Percentiles rank a stretch among this genome's conserved stretches.
Evolutionary conservation across 2,113 vertebrate species (phyloP).

Genomic region (Cyprinodon brontotheroides): DNA sequence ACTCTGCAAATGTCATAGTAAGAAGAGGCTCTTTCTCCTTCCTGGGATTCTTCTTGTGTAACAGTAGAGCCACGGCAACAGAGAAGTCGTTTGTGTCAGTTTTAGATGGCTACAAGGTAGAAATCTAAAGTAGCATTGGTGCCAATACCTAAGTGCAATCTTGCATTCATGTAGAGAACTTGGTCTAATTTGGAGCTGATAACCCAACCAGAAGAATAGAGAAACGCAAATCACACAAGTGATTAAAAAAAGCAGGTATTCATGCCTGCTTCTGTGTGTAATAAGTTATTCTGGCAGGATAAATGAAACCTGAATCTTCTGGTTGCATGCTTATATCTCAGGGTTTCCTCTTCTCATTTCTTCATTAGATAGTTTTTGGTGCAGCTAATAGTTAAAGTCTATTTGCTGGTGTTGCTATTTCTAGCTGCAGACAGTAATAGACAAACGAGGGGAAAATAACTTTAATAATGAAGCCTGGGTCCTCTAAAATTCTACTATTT

Average conservation of each 20-base stretch:
- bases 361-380: not conserved
- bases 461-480: not conserved
- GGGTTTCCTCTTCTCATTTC: not conserved
- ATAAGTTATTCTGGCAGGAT: not conserved
- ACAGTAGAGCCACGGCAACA: not conserved
- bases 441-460: not conserved
- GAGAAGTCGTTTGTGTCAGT: not conserved
- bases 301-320: not conserved
- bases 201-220: not conserved
- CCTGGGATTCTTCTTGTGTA: not conserved
- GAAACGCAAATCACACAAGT: not conserved
- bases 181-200: not conserved
- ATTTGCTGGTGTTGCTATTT: too few species aligned
- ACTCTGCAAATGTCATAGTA: not conserved
- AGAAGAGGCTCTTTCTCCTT: not conserved
- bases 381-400: not conserved
- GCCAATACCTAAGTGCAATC: not conserved
- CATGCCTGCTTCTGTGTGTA: too few species aligned
- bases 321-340: not conserved
- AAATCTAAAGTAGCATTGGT: not conserved
- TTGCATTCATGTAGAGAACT: not conserved
- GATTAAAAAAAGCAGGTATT: not conserved
- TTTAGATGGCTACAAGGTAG: not conserved
- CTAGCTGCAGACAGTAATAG: not conserved
- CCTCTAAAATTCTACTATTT: too few species aligned